These are phyloP conservation scores for Chelmon rostratus DNA, from an alignment of 2,797 vertebrate genomes.

Conservation along the genomic window DNA sequence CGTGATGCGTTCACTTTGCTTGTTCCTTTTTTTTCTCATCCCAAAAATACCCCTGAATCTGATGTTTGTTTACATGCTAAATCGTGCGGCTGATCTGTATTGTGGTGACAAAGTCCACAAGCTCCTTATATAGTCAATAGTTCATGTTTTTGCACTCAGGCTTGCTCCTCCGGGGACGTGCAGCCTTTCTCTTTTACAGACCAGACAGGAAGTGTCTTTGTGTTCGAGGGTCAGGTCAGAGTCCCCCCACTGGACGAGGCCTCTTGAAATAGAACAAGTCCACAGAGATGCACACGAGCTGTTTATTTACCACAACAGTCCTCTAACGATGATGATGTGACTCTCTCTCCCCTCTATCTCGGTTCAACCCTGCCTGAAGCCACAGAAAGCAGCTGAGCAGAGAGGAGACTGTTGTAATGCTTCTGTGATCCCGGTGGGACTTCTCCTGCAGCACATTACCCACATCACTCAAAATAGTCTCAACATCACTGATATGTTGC, in stretches of 20 bases:
- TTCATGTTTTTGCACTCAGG: conserved; percentile 55
- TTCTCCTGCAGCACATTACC: conserved; percentile 42
- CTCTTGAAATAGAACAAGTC: conserved; percentile 62
- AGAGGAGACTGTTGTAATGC: conserved; percentile 23
- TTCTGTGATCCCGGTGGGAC: conserved; percentile 41
- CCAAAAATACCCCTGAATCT: conserved; percentile 3
- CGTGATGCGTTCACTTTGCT: conserved; percentile 11
- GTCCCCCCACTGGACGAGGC: conserved; percentile 40
- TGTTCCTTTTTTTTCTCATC: background rate
- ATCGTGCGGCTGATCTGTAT: conserved; percentile 21
- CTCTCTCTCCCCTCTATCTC: conserved; percentile 9
- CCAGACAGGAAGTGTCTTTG: conserved; percentile 76
- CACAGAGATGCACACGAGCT: conserved; percentile 43
- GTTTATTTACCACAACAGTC: conserved; percentile 47
- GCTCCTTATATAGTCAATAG: conserved; percentile 75
- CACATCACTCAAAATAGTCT: conserved; percentile 40
- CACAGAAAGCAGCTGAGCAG: conserved; percentile 9
- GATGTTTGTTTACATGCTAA: conserved; percentile 38
- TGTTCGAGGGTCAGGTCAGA: conserved; percentile 59
- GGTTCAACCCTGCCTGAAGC: conserved; percentile 35
- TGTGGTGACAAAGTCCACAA: conserved; percentile 39
- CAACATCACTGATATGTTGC: conserved; percentile 33
- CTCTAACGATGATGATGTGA: conserved; percentile 12
- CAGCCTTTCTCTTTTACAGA: conserved; percentile 61
- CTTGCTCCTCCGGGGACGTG: conserved; percentile 50